Evolutionary conservation across 2,797 vertebrate genomes (phyloP).

Genomic region (Discoglossus pictus): DNA sequence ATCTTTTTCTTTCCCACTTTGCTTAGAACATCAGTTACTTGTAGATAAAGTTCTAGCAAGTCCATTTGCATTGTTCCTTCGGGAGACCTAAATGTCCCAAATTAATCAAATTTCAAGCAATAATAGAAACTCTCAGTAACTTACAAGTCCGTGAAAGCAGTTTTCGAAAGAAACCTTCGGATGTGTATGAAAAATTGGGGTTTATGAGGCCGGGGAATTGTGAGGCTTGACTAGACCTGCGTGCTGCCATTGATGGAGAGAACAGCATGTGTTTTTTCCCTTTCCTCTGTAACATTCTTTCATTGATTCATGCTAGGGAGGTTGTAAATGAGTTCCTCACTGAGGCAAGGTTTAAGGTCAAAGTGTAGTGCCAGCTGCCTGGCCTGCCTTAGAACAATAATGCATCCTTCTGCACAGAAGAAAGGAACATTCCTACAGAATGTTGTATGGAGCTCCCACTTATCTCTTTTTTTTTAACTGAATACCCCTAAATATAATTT

Average conservation of each 20-base stretch:
- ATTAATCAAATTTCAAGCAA: slow-evolving; percentile 88
- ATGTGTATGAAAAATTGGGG: slow-evolving; percentile 76
- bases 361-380: slow-evolving; percentile 86
- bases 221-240: slow-evolving; percentile 66
- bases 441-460: slow-evolving; percentile 59
- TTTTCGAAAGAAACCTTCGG: slow-evolving; percentile 75
- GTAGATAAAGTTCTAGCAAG: slow-evolving; percentile 82
- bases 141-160: slow-evolving; percentile 74
- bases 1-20: slow-evolving; percentile 55
- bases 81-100: slow-evolving; percentile 81
- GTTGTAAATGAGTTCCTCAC: slow-evolving; percentile 72
- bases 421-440: slow-evolving; percentile 59
- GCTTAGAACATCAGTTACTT: slow-evolving; percentile 71
- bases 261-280: slow-evolving; percentile 78
- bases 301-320: slow-evolving; percentile 69
- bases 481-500: slow-evolving; percentile 59
- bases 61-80: slow-evolving; percentile 82
- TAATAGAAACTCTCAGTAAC: slow-evolving; percentile 77
- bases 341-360: slow-evolving; percentile 77
- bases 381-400: slow-evolving; percentile 69
- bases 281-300: slow-evolving; percentile 75
- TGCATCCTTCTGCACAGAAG: slow-evolving; percentile 67
- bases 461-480: slow-evolving; percentile 57
- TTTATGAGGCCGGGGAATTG: slow-evolving; percentile 68
- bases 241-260: slow-evolving; percentile 72